These are phyloP conservation scores for Erpobdella octoculata DNA, from an alignment of 2,888 invertebrate species.

Conservation along the genomic window DNA sequence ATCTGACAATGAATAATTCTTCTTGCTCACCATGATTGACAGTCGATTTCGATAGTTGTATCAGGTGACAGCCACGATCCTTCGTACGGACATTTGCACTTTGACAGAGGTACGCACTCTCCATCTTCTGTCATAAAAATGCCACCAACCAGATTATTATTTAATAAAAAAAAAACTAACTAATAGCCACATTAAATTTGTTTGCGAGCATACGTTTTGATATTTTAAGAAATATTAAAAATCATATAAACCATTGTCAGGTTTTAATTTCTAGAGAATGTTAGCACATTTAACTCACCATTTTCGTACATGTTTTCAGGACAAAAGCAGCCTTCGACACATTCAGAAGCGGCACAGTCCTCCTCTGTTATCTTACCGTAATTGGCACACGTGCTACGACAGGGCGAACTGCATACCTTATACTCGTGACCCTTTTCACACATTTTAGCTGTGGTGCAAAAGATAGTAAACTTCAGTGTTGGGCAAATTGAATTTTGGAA, in stretches of 20 bases:
- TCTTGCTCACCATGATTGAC: conserved; percentile 25
- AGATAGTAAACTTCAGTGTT: neutral
- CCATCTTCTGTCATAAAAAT: conserved; percentile 18
- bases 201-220: neutral
- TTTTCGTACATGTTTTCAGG: conserved; percentile 41
- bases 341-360: conserved; percentile 32
- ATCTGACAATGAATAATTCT: neutral
- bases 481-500: no score
- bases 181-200: neutral
- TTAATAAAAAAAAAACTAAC: neutral
- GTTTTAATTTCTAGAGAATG: no score
- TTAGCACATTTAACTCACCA: conserved; percentile 30
- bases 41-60: conserved; percentile 15
- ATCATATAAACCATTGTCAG: no score
- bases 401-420: conserved; percentile 31
- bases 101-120: conserved; percentile 16
- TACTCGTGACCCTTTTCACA: conserved; percentile 33
- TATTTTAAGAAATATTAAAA: no score
- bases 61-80: conserved; percentile 6
- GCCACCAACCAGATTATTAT: neutral
- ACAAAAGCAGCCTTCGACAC: conserved; percentile 48
- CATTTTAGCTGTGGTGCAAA: conserved; percentile 35
- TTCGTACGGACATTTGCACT: conserved; percentile 20
- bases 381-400: conserved; percentile 27
- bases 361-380: neutral